Percentiles rank a stretch among this genome's conserved stretches.
Evolutionary conservation across 2,113 vertebrate species (phyloP).

Genomic region (Syngnathus floridae): DNA sequence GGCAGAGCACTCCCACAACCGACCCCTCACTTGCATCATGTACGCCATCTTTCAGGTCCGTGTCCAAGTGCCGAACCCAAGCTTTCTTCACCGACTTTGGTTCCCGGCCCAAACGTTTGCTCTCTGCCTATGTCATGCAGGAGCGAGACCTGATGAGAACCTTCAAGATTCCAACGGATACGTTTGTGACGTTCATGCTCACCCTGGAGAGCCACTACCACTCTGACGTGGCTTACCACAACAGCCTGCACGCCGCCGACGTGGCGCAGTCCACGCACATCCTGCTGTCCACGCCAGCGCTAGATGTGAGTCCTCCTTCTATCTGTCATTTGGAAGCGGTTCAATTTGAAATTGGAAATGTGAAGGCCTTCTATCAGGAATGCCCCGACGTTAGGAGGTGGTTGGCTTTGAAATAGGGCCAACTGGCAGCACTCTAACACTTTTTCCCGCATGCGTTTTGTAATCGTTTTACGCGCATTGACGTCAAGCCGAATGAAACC

Average conservation of each 20-base stretch:
- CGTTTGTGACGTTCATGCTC: constrained; percentile 96
- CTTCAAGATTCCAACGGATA: constrained; percentile 93
- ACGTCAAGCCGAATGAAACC: neutral
- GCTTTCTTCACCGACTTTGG: neutral
- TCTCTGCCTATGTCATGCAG: constrained; percentile 52
- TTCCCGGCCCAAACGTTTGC: neutral
- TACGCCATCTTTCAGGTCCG: constrained; percentile 95
- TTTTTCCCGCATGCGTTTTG: constrained; percentile 8
- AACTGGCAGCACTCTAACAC: neutral
- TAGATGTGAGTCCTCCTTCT: constrained; percentile 79
- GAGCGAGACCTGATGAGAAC: constrained; percentile 94
- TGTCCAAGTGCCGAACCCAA: neutral
- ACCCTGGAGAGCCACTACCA: constrained; percentile 97
- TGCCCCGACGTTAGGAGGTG: no score
- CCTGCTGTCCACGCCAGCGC: constrained; percentile 89
- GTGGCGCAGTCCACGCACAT: constrained; percentile 96
- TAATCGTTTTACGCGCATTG: constrained; percentile 12
- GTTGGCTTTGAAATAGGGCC: neutral
- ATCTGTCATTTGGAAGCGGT: no score
- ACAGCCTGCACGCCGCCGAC: constrained; percentile 95
- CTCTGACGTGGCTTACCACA: constrained; percentile 91
- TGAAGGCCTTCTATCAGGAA: neutral
- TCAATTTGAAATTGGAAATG: neutral
- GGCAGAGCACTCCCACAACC: constrained; percentile 85
- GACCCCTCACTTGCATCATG: constrained; percentile 94